Base-by-base conservation (phyloP, 2,797 vertebrate genomes). In the Leptatherina wallacei region DNA sequence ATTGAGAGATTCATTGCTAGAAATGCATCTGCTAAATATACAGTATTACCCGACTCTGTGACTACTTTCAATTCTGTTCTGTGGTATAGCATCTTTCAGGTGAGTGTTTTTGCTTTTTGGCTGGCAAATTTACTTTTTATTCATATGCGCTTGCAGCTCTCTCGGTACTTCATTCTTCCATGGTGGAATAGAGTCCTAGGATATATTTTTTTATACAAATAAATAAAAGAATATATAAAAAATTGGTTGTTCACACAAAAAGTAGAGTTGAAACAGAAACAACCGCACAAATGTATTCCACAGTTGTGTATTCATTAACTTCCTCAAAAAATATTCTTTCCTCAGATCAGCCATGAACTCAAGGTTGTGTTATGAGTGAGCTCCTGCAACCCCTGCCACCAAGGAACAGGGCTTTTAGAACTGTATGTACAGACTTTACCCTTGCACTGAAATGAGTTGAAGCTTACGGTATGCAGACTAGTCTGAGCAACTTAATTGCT, bases 401-500 rank as follows among this genome's bases (percentile, higher is more conserved):
- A 29, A 5, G 5, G 40, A 82, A 62, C 59, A 4, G n/a, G 55
- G 49, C 56, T 61, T n/a, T 74, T 57, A 65, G 66, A 77, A 75
- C 42, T 75, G 16, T 13, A 71, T 44, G 38, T 61, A 32, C 60
- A 69, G 38, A 44, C 51, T 38, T 61, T 80, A 62, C 40, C 3
- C 57, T 35, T 58, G 27, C 69, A 60, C 65, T 58, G 60, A 81
- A 80, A 69, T 73, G 78, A 84, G 69, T 16, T 29, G 59, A 61
- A 61, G 72, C 69, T 68, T 72, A 52, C n/a, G 42, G 29, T 66
- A 81, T 75, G 73, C 73, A 71, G 79, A 81, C 52, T 59, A 75
- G 75, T 74, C 69, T 58, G 78, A 84, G 65, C 64, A 12, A 78
- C 85, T 83, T 94, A 92, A 93, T 93, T 92, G 89, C 83, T 91